Percentiles rank a stretch among this genome's conserved stretches.
phyloP scores from a whole-genome alignment of 92 coral and sea anemone species.

The Blastomussa wellsi region DNA sequence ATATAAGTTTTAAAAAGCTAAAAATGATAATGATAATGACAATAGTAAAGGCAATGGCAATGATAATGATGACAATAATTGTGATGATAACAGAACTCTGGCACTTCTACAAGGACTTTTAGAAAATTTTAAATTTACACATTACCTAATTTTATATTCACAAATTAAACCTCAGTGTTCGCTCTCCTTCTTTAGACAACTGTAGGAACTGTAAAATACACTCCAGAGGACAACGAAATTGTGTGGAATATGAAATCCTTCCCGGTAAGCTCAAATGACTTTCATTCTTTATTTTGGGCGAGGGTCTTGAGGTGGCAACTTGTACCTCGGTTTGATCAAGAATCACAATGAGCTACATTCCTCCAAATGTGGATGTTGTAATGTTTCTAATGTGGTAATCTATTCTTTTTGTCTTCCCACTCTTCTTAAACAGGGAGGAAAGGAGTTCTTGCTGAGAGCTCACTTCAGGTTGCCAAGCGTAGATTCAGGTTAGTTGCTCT shows the following conservation, averaged over 20 bases:
- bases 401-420: not conserved
- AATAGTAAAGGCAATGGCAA: no score
- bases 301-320: not conserved
- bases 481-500: conserved; percentile 78
- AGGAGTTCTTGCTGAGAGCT: conserved; percentile 95
- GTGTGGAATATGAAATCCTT: conserved; percentile 97
- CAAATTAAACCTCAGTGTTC: not conserved
- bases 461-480: conserved; percentile 97
- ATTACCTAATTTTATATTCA: no score
- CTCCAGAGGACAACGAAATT: conserved; percentile 90
- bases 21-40: no score
- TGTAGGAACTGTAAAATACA: conserved; percentile 91
- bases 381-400: not conserved
- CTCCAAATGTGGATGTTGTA: not conserved
- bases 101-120: not conserved
- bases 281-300: not conserved
- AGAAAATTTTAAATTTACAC: no score
- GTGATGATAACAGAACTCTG: no score
- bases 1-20: no score
- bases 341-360: no score
- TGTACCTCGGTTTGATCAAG: no score
- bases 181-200: conserved; percentile 67
- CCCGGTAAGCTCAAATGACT: conserved; percentile 74
- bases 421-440: conserved; percentile 79
- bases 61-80: no score